Conservation (phyloP, 1,140 invertebrate genomes). For the Akabosia matsudoensis region DNA sequence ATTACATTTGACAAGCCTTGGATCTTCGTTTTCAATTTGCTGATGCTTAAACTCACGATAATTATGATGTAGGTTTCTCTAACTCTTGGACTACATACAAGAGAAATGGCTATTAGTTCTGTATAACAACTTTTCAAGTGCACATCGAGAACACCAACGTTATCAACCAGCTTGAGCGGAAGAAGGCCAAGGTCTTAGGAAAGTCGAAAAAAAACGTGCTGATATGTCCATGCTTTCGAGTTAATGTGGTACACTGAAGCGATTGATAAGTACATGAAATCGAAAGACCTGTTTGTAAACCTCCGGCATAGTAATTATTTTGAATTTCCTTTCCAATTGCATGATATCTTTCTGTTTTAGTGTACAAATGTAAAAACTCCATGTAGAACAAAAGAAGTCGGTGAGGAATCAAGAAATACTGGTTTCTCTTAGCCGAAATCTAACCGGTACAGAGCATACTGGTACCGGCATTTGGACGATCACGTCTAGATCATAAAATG, state of each 20-base stretch:
- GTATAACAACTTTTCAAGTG: too few relatives aligned
- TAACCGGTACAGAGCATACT: slow-evolving; percentile 5
- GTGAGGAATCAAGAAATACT: slow-evolving; percentile 18
- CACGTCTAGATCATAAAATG: background rate
- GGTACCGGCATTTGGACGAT: slow-evolving; percentile 10
- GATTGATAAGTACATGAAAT: background rate
- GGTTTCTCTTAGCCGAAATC: background rate
- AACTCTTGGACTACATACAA: background rate
- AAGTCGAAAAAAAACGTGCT: background rate
- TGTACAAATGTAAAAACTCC: background rate
- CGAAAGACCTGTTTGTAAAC: background rate
- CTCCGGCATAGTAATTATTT: background rate
- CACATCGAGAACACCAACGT: too few relatives aligned
- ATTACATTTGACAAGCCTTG: background rate
- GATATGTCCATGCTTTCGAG: background rate
- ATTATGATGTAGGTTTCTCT: background rate
- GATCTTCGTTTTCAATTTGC: slow-evolving; percentile 10
- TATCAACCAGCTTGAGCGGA: too few relatives aligned
- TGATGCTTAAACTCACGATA: background rate
- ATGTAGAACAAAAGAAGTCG: background rate
- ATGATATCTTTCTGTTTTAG: background rate
- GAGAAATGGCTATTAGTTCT: background rate
- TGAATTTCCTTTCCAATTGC: slow-evolving; percentile 5
- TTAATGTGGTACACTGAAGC: background rate
- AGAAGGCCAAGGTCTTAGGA: slow-evolving; percentile 16